Evolutionary conservation across 2,888 invertebrate genomes (phyloP), one percentile per base, ranked within the genome.

Genomic region (Onthophagus sagittarius): DNA sequence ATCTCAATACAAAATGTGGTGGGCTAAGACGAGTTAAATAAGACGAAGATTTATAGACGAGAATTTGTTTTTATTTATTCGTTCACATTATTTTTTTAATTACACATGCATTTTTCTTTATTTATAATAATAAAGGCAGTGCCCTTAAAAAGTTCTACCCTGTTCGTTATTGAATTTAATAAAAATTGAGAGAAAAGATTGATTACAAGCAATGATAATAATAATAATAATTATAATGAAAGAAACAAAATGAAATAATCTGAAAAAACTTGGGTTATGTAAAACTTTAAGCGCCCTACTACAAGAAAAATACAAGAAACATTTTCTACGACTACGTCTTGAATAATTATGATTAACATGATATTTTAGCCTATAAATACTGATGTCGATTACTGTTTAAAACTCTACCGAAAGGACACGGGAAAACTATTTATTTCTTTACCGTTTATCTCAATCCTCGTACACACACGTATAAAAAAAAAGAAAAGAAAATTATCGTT

Each of bases 71-170:
- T 23, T 23, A 23, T 53, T 53, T 53, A 53, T 53, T 53, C 39
- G 1, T 7, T 53, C 39, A 53, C 39, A 53, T 53, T 53, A 53
- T 53, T 11, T 53, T 53, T 9, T 79, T 76, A 23, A n/a, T 23
- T 23, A 23, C 23, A 80, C 79, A 80, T 77, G 79, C 77, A 79
- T 77, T 76, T 72, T 23, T 23, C 23, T 23, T 23, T 23, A 23
- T 23, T 23, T 23, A 23, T 23, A 23, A 23, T 74, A 74, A 74
- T 76, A 78, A 71, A 80, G 80, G 80, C 80, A 79, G 79, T 80
- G 78, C 78, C 78, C 78, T 79, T 79, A 73, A 77, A 71, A 77
- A 75, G 76, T 69, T 77, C 80, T 80, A 80, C 80, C 80, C 80
- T 80, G 80, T 80, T 78, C 33, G 15, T 62, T 73, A 71, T 71